Conservation (phyloP, 2,888 invertebrate genomes). For the Tupiocoris notatus region DNA sequence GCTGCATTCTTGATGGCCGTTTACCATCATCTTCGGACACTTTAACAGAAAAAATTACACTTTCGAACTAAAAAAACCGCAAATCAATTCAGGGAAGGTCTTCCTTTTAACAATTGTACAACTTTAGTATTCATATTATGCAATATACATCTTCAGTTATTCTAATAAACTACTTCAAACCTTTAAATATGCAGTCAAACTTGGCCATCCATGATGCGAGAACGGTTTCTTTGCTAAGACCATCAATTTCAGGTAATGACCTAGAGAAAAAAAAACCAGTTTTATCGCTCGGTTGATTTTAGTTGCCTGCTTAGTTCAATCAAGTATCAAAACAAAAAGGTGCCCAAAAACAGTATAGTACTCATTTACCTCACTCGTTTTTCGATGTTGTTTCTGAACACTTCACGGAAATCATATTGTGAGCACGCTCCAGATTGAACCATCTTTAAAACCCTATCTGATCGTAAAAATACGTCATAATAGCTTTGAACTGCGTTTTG, state of each 20-base stretch:
- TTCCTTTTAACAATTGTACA: no score
- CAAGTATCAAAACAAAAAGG: no score
- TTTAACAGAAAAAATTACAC: constrained; percentile 47
- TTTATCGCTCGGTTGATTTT: no score
- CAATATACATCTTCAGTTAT: background rate
- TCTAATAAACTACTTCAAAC: constrained; percentile 55
- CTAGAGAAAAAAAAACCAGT: no score
- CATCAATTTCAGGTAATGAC: constrained; percentile 98
- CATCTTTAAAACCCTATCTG: constrained; percentile 94
- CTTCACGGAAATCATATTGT: constrained; percentile 97
- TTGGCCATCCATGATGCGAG: constrained; percentile 99
- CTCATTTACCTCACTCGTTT: constrained; percentile 81
- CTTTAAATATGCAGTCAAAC: constrained; percentile 97
- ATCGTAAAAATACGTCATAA: constrained; percentile 93
- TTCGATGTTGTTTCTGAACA: constrained; percentile 96
- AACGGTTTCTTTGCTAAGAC: constrained; percentile 97
- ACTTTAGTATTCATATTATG: no score
- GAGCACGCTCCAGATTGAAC: constrained; percentile 97
- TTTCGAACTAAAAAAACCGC: constrained; percentile 18
- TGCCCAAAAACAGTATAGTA: background rate
- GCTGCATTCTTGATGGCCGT: constrained; percentile 81
- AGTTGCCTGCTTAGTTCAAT: no score
- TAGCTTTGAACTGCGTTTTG: constrained; percentile 97
- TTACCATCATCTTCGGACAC: constrained; percentile 85
- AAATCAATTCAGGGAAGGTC: background rate